Percentiles rank a stretch among this genome's conserved stretches.
Evolutionary conservation across 2,888 invertebrate species (phyloP).

Genomic region (Tubulanus polymorphus): DNA sequence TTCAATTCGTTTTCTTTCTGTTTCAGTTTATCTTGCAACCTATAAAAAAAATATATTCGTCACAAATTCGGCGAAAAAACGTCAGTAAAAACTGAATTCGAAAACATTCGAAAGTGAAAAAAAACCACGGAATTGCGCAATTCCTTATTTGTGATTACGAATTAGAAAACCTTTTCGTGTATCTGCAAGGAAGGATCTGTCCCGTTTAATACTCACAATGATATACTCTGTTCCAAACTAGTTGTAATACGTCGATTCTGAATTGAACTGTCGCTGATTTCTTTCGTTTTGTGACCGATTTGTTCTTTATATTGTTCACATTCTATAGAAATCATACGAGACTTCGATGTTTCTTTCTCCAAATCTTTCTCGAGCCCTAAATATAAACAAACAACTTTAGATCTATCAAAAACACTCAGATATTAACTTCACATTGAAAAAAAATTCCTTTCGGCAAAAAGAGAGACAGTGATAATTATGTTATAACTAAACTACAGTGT

Average conservation of each 20-base stretch:
- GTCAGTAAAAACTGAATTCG: neutral
- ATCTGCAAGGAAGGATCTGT: neutral
- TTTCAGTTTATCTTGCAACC: conserved; percentile 31
- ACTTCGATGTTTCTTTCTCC: conserved; percentile 24
- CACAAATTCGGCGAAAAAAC: neutral
- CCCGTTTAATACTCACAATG: conserved; percentile 24
- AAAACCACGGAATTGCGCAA: neutral
- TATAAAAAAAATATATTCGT: conserved; percentile 13
- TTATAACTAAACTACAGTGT: no score
- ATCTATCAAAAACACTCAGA: neutral
- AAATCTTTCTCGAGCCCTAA: conserved; percentile 25
- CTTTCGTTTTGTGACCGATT: conserved; percentile 27
- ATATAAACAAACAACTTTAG: conserved; percentile 1
- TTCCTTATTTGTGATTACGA: neutral
- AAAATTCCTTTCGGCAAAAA: no score
- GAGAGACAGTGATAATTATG: no score
- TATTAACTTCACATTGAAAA: no score
- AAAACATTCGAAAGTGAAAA: neutral
- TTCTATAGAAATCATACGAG: conserved; percentile 28
- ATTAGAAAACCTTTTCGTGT: neutral
- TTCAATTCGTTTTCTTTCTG: conserved; percentile 32
- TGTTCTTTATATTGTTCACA: conserved; percentile 36
- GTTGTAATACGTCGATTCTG: conserved; percentile 26
- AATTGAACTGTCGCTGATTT: conserved; percentile 26
- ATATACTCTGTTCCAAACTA: conserved; percentile 26